A percentile compares a stretch with the other conserved stretches of the same genome.
These are phyloP conservation scores for Hypomecis atomaria DNA, from an alignment of 2,888 invertebrate genomes.

Conservation along the genomic window DNA sequence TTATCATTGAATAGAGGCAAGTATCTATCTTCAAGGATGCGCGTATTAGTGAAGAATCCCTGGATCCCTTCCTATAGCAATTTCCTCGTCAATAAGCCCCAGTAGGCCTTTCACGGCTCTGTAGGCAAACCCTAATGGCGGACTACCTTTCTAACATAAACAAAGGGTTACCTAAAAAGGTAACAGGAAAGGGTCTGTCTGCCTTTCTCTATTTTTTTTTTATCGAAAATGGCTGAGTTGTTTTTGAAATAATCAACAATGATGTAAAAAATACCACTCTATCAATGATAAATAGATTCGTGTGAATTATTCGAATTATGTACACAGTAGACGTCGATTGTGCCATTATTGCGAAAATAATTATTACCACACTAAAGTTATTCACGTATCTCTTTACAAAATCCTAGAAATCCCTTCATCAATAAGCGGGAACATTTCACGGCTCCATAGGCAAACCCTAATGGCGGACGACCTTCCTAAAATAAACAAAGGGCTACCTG, in stretches of 20 bases:
- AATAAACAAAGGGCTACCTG: constrained; percentile 63
- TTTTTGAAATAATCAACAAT: too few relatives aligned
- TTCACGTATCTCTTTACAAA: too few relatives aligned
- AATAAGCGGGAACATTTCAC: constrained; percentile 38
- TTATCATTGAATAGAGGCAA: neutral
- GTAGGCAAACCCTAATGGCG: constrained; percentile 62
- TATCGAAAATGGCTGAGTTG: too few relatives aligned
- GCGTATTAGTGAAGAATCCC: constrained; percentile 28
- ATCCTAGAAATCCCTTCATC: too few relatives aligned
- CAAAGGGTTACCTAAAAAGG: constrained; percentile 50
- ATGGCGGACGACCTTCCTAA: constrained; percentile 66
- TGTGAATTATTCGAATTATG: too few relatives aligned
- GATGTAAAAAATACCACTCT: too few relatives aligned
- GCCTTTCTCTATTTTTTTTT: too few relatives aligned
- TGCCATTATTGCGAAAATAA: too few relatives aligned
- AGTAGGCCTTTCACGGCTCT: constrained; percentile 52
- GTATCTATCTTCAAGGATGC: constrained; percentile 12
- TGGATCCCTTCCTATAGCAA: constrained; percentile 32
- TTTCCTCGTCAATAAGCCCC: constrained; percentile 54
- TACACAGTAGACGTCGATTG: too few relatives aligned
- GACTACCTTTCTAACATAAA: constrained; percentile 68
- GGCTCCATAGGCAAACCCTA: constrained; percentile 59
- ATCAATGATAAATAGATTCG: too few relatives aligned
- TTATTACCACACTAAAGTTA: too few relatives aligned
- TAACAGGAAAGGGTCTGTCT: too few relatives aligned